These are phyloP conservation scores for Chaetodon trifascialis DNA, from an alignment of 2,113 vertebrate species.

Conservation along the genomic window DNA sequence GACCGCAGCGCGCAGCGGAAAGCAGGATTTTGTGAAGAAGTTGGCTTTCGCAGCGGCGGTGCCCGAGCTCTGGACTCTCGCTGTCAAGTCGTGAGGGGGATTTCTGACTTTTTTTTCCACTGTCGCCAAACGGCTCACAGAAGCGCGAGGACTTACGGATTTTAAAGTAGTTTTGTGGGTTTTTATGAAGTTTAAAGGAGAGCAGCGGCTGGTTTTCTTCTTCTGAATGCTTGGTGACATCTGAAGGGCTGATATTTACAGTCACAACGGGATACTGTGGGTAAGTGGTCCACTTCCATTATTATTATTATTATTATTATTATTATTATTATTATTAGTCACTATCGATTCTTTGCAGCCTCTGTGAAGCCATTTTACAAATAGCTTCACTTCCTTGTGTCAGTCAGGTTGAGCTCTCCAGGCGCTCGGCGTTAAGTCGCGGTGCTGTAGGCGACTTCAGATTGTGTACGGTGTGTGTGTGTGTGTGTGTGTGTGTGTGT, in stretches of 20 bases:
- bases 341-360: not conserved
- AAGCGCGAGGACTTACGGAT: conserved; percentile 49
- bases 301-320: not conserved
- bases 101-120: conserved; percentile 28
- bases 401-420: conserved; percentile 52
- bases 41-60: conserved; percentile 34
- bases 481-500: conserved; percentile 15
- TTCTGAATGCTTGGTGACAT: conserved; percentile 37
- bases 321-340: not conserved
- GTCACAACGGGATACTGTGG: conserved; percentile 42
- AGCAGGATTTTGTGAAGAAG: conserved; percentile 62
- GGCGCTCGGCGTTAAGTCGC: not conserved
- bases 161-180: conserved; percentile 44
- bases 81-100: conserved; percentile 43
- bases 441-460: not conserved
- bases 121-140: conserved; percentile 6
- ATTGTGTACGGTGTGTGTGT: conserved; percentile 19
- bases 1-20: conserved; percentile 41
- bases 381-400: conserved; percentile 55
- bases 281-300: conserved; percentile 36
- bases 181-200: conserved; percentile 53
- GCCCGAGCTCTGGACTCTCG: conserved; percentile 37
- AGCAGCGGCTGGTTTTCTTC: conserved; percentile 17
- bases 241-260: conserved; percentile 13
- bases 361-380: not conserved